Evolutionary conservation across 2,888 invertebrate genomes (phyloP), one percentile per base, ranked within the genome.

Genomic region (Tenthredo distinguenda): DNA sequence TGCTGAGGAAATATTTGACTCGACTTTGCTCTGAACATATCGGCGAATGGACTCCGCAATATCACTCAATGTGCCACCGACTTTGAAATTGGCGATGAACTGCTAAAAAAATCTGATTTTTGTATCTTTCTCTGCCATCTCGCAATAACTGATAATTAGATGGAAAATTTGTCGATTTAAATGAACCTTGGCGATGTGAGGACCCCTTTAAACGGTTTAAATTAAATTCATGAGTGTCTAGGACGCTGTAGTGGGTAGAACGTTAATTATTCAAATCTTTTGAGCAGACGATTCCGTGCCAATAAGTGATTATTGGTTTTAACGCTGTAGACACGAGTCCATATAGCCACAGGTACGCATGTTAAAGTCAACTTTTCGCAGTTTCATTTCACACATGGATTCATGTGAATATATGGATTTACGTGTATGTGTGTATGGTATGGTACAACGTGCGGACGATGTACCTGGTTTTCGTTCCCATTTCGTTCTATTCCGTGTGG

Each of bases 191-290:
- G 10, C 55, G n/a, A 18, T 68, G 31, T 68, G 68, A 10, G 62
- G 10, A 12, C 62, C 26, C 21, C 26, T 62, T 62, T 26, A 62
- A 62, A 62, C 26, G 62, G 26, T 31, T 62, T 62, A 31, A 62
- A 26, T 62, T 12, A 62, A 18, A 68, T 68, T 68, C 34, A 10
- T 62, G 34, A 34, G 12, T 34, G 68, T 34, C 68, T 15, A 68
- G 15, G 68, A 18, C 2, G 15, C 34, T 26, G 12, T 47, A 15
- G 34, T 18, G 31, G 68, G 34, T 34, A 34, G 68, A 34, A 1
- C 34, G 68, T 68, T 68, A 15, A 68, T 68, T 34, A 68, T 68
- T 31, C 15, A 68, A 68, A 68, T 68, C 68, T 68, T 34, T 68
- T 18, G 15, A 34, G 34, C 68, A 34, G 31, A 68, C 34, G 26